Base-by-base conservation (phyloP, 2,113 vertebrate species). In the Cavia aperea region DNA sequence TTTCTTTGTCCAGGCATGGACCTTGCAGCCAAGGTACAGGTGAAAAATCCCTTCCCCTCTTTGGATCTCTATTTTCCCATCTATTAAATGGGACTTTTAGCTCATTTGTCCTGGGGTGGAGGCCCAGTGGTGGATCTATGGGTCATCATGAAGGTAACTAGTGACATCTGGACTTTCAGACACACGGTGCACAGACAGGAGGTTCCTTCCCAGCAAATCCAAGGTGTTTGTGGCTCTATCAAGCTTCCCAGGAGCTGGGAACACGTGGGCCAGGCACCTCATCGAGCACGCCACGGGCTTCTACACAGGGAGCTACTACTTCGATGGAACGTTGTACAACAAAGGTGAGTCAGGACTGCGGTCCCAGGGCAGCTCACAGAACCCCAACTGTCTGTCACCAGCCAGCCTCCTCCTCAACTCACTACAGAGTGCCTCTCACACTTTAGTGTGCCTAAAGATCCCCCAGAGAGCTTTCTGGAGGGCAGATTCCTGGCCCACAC, bases 241-340 rank as follows among this genome's bases (percentile, higher is more conserved):
- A 0, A 99, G 99, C 95, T 99, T 99, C 95, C 99, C 99, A 0
- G 99, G 99, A 26, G 99, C 99, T 0, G 99, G 99, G 14, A 99
- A 99, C 95, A 99, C 99, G 0, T 99, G 99, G 99, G 98, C 98
- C 2, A 98, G 99, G 1, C 99, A 99, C 94, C 97, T 99, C 96
- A 99, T 99, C 2, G 99, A 99, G 95, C 99, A 99, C 0, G 98
- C 98, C 92, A 99, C 99, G 0, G 99, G 99, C 79, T 99, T 98
- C 98, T 99, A 99, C 96, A 99, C 99, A 0, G 99, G 99, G 65
- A 99, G 99, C 97, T 99, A 99, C 89, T 99, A 99, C 95, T 99
- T 99, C 3, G 99, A 99, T 2, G 99, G 99, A 94, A 98, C 98
- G 0, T 98, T 99, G 29, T 99, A 99, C 96, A 99, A 99, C 97